Percentiles rank a stretch among this genome's conserved stretches.
Conservation (phyloP, 2,797 vertebrate species). For the Lutjanus argentimaculatus region DNA sequence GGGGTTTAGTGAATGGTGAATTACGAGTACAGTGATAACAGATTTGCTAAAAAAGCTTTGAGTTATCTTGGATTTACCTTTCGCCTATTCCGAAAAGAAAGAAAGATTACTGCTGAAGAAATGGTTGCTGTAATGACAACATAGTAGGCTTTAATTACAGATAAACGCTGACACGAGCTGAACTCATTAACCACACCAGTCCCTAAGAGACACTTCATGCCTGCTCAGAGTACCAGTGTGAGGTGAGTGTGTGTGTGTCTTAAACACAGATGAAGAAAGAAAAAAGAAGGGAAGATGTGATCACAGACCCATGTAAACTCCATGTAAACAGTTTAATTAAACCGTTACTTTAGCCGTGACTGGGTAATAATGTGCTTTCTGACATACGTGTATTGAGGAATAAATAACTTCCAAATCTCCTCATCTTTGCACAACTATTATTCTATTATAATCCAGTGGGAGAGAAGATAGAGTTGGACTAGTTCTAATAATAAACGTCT, state of each 20-base stretch:
- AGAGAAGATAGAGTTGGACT: background rate
- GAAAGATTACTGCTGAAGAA: conserved; percentile 9
- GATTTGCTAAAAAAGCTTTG: background rate
- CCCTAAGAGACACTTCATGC: conserved; percentile 50
- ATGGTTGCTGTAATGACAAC: conserved; percentile 56
- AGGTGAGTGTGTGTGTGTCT: background rate
- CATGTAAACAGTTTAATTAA: background rate
- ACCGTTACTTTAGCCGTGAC: background rate
- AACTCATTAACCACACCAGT: conserved; percentile 67
- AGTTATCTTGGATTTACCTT: background rate
- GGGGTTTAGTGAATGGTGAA: background rate
- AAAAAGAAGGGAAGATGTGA: background rate
- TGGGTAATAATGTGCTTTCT: background rate
- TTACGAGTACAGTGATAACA: background rate
- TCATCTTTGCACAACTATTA: background rate
- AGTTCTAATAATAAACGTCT: background rate
- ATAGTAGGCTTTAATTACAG: conserved; percentile 72
- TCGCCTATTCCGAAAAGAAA: background rate
- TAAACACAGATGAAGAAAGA: conserved; percentile 2
- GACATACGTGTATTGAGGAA: background rate
- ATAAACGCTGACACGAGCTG: conserved; percentile 55
- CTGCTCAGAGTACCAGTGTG: conserved; percentile 19
- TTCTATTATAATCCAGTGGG: background rate
- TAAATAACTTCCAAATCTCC: background rate
- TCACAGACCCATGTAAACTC: background rate